Base-by-base conservation (phyloP, 2,797 vertebrate genomes). In the Semaprochilodus insignis region DNA sequence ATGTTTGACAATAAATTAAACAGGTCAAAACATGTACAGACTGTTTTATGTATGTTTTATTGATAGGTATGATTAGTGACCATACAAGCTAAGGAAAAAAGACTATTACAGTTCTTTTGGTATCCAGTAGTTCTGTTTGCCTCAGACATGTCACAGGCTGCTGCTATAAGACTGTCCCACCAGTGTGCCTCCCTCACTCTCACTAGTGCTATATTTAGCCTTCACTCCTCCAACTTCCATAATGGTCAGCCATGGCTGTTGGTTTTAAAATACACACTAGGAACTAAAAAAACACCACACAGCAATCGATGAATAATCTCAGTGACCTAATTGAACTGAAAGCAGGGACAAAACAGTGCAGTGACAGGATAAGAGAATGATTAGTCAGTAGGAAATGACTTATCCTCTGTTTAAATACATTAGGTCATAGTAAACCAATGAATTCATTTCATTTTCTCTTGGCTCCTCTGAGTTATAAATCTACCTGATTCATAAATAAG, bases 161-260 rank as follows among this genome's bases (percentile, higher is more conserved):
- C 36, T 40, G 52, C 48, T 69, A 51, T 44, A 0, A 5, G 57
- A 27, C 34, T 54, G 27, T 23, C 15, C 74, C 21, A 34, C 25
- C 55, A 57, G 21, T 63, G 36, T 25, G 10, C 16, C 27, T 27
- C 73, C 55, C 31, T 60, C 36, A 62, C 36, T 44, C 63, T 77
- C 52, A 27, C 63, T 71, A 71, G 16, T 70, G 25, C 67, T 77
- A 77, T 82, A 52, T 54, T 72, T 82, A 82, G 81, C 67, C n/a
- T 54, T 52, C 65, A 40, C 25, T 23, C 40, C 57, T 62, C 77
- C 48, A 77, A 27, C 74, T 78, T 77, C 66, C 67, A 78, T 15
- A 40, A 8, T 15, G 17, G 57, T 55, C 16, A 21, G 44, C 67
- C 48, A 73, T 65, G 17, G 48, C 55, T 8, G 54, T 70, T 75